Base-by-base conservation (phyloP, 2,113 vertebrate genomes). In the Crotalus horridus region DNA sequence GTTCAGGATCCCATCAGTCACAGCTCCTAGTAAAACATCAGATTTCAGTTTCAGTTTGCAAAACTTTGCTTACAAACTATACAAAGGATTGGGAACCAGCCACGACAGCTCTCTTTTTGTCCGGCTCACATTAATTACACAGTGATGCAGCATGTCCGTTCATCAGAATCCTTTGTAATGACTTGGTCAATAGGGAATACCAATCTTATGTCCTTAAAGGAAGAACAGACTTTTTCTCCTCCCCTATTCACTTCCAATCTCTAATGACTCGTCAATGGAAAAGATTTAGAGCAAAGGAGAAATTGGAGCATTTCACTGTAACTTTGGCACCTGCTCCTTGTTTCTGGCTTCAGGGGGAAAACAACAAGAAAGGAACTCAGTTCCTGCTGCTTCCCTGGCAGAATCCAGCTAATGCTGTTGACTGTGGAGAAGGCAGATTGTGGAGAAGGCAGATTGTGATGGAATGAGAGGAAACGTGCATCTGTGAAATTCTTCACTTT, bases 381-480 rank as follows among this genome's bases (percentile, higher is more conserved):
- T 17, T 61, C 92, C 55, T 86, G 89, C 53, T 87, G 81, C 39
- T 46, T 53, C 56, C 15, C 88, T 93, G 74, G 92, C 20, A 59
- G 89, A 81, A 43, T 61, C 88, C 46, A 87, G 9, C 88, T 59
- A 17, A 6, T 3, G 6, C 12, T 21, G 5, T 29, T 74, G 11
- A 51, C 74, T 20, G 33, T 0, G 46, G 74, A 90, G 88, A 86
- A 90, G 74, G 86, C 88, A 90, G 88, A 90, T 90, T 56, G 92
- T 13, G 74, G 74, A 90, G 88, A 86, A 90, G 74, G 86, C 88
- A 90, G 88, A 90, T 90, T 56, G 92, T 13, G 74, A 46, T 2
- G 64, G 39, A 54, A 61, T 12, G 55, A 51, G 13, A n/a, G 46
- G 26, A 39, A 85, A 85, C 46, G 39, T 33, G 33, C 39, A 59